Percentiles rank a stretch among this genome's conserved stretches.
Conservation (phyloP, 2,888 invertebrate species). For the Thalpophila matura region DNA sequence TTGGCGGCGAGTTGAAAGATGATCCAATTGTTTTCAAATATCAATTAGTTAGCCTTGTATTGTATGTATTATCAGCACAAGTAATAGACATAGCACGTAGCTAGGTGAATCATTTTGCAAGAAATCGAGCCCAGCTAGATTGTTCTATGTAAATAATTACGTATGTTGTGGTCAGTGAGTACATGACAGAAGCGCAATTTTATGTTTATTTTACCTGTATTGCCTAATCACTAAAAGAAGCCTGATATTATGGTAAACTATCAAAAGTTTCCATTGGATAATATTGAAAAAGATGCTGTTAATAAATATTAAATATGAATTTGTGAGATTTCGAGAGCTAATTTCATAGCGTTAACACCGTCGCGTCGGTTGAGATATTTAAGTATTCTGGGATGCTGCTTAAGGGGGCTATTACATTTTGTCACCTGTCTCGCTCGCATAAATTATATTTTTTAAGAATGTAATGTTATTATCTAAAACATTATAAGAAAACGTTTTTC, state of each 20-base stretch:
- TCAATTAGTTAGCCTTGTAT: slow-evolving; percentile 48
- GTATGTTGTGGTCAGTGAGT: slow-evolving; percentile 25
- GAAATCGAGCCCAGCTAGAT: slow-evolving; percentile 38
- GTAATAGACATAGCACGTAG: slow-evolving; percentile 33
- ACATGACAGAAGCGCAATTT: slow-evolving; percentile 21
- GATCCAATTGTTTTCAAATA: slow-evolving; percentile 54
- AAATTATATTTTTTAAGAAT: too few species aligned
- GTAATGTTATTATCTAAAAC: too few species aligned
- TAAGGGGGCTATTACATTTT: too few species aligned
- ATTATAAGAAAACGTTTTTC: too few species aligned
- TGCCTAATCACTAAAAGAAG: slow-evolving; percentile 1
- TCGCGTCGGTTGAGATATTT: background rate
- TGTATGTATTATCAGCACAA: slow-evolving; percentile 17
- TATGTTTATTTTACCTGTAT: slow-evolving; percentile 20
- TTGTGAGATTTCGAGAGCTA: background rate
- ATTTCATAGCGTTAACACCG: background rate
- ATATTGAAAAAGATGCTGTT: background rate
- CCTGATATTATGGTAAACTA: background rate
- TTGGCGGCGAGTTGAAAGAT: slow-evolving; percentile 53
- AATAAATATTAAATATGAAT: too few species aligned
- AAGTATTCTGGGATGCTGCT: too few species aligned
- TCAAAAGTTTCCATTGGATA: background rate
- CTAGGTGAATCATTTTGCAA: slow-evolving; percentile 45
- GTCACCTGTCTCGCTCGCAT: too few species aligned
- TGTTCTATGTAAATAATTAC: slow-evolving; percentile 44